These are phyloP conservation scores for Drosophila glabriapex DNA, from an alignment of 2,888 invertebrate species.

Conservation along the genomic window DNA sequence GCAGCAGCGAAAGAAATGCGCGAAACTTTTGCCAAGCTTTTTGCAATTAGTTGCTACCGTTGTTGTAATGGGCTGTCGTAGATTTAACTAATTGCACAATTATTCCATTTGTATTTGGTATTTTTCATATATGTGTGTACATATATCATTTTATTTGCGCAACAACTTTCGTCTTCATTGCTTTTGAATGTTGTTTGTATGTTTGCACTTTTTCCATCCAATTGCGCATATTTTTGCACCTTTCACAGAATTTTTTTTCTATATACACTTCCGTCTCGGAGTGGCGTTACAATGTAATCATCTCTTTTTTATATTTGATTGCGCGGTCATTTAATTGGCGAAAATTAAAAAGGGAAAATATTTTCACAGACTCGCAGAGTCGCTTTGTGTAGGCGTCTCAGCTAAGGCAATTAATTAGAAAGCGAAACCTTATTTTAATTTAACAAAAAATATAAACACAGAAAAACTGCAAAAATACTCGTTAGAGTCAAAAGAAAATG, in stretches of 20 bases:
- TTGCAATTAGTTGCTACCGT: constrained; percentile 17
- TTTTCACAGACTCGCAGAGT: constrained; percentile 39
- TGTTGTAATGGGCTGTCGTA: constrained; percentile 46
- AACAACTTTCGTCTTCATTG: constrained; percentile 80
- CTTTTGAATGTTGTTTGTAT: constrained; percentile 34
- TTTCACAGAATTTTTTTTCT: constrained; percentile 72
- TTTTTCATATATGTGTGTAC: constrained; percentile 37
- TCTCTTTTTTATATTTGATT: constrained; percentile 41
- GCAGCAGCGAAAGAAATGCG: constrained; percentile 43
- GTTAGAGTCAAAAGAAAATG: constrained; percentile 41
- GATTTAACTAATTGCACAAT: constrained; percentile 71
- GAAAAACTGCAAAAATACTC: constrained; percentile 43
- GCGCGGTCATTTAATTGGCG: constrained; percentile 72
- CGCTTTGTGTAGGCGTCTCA: constrained; percentile 70
- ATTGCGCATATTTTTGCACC: constrained; percentile 68
- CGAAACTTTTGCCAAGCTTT: constrained; percentile 55
- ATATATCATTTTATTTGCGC: constrained; percentile 70
- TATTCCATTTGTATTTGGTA: constrained; percentile 67
- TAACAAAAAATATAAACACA: constrained; percentile 28
- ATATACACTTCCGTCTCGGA: constrained; percentile 63
- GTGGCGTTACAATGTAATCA: constrained; percentile 54
- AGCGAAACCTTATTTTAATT: constrained; percentile 69
- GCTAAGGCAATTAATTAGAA: constrained; percentile 77
- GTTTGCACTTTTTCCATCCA: constrained; percentile 56
- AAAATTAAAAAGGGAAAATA: constrained; percentile 81